phyloP scores from a whole-genome alignment of 2,797 vertebrate genomes.

The Erpetoichthys calabaricus region DNA sequence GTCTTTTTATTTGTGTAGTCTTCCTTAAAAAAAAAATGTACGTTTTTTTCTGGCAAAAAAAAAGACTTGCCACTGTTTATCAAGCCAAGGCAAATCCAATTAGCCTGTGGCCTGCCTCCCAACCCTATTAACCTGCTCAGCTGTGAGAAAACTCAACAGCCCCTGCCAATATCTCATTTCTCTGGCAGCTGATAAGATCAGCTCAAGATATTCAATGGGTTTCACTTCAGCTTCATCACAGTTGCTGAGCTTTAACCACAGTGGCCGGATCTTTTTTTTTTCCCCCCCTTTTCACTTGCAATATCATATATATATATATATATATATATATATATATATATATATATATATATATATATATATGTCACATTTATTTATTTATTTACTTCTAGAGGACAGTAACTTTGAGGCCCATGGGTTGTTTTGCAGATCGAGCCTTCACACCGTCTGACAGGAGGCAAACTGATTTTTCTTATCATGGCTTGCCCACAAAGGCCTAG shows the following conservation, averaged over 20 bases:
- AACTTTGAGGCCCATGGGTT: conserved; percentile 55
- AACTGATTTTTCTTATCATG: conserved; percentile 92
- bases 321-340: too few relatives aligned
- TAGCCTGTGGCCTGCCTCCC: conserved; percentile 84
- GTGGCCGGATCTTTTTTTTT: conserved; percentile 46
- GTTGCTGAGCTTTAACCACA: conserved; percentile 49
- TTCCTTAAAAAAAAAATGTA: conserved; percentile 19
- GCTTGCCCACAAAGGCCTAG: conserved; percentile 89
- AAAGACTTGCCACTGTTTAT: conserved; percentile 75
- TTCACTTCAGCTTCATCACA: conserved; percentile 64
- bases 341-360: too few relatives aligned
- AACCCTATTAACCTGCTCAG: conserved; percentile 94
- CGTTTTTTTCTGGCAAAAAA: conserved; percentile 37
- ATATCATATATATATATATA: too few relatives aligned
- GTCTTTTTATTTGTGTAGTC: not conserved
- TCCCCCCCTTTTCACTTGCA: conserved; percentile 3
- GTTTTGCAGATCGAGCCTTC: conserved; percentile 54
- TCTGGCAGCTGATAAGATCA: conserved; percentile 83
- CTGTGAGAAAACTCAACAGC: conserved; percentile 75
- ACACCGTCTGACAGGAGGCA: conserved; percentile 65
- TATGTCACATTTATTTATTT: too few relatives aligned
- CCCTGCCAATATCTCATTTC: conserved; percentile 98
- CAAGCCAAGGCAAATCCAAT: conserved; percentile 95
- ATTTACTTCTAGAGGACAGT: conserved; percentile 37
- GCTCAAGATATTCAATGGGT: conserved; percentile 81